These are phyloP conservation scores for Atta texana DNA, from an alignment of 1,140 invertebrate species.

Conservation along the genomic window DNA sequence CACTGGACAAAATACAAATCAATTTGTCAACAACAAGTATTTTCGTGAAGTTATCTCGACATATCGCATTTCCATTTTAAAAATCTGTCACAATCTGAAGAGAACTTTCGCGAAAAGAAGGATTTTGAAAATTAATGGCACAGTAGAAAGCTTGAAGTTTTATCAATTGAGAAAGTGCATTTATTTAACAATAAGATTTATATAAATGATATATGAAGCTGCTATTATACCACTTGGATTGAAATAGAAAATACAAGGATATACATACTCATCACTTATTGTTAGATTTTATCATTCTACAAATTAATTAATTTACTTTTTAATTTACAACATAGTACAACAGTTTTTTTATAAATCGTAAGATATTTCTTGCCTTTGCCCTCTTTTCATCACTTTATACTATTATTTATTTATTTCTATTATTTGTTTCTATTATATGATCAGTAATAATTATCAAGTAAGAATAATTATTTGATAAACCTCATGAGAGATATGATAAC, in stretches of 20 bases:
- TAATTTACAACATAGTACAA: too few species aligned
- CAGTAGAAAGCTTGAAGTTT: not conserved
- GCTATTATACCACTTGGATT: too few species aligned
- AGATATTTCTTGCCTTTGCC: too few species aligned
- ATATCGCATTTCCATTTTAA: not conserved
- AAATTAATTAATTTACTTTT: too few species aligned
- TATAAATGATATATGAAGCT: too few species aligned
- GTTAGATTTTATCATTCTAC: too few species aligned
- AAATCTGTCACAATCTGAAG: not conserved
- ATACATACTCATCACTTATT: too few species aligned
- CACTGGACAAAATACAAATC: constrained; percentile 45
- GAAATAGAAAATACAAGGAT: too few species aligned
- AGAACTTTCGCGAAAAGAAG: not conserved
- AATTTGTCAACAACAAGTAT: constrained; percentile 51
- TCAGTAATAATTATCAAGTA: not conserved
- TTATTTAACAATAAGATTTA: not conserved
- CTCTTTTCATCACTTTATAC: not conserved
- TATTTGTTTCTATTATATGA: too few species aligned
- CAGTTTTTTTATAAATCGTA: too few species aligned
- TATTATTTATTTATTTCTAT: not conserved
- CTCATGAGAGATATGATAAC: not conserved
- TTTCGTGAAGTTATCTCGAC: not conserved
- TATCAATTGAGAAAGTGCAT: not conserved
- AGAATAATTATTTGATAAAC: not conserved
- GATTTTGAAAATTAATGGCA: constrained; percentile 17